Evolutionary conservation across 2,113 vertebrate genomes (phyloP).

Genomic region (Chionomys nivalis): DNA sequence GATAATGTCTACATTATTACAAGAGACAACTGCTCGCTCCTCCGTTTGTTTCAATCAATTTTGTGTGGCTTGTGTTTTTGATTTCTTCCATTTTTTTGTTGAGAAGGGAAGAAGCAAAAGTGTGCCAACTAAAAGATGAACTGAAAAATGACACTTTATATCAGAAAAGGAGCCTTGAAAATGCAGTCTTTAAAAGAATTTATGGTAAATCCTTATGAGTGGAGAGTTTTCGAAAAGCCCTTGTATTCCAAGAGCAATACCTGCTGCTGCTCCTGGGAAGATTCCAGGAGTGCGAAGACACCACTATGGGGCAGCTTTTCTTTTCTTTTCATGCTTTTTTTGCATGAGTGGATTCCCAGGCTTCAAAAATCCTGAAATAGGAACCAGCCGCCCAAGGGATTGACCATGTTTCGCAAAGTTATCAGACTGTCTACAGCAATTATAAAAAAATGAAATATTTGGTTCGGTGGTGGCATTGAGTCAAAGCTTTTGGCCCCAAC

Average conservation of each 20-base stretch:
- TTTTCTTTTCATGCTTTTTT: too few relatives aligned
- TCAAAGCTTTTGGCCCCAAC: conserved; percentile 86
- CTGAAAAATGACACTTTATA: conserved; percentile 89
- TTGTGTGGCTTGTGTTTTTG: conserved; percentile 76
- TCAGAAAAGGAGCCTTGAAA: conserved; percentile 89
- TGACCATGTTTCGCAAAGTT: conserved; percentile 93
- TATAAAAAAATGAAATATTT: conserved; percentile 97
- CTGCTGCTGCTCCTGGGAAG: conserved; percentile 95
- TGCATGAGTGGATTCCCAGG: conserved; percentile 92
- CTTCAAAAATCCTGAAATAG: conserved; percentile 85
- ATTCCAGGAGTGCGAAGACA: conserved; percentile 98
- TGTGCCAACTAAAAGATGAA: conserved; percentile 90
- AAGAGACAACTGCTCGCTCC: conserved; percentile 74
- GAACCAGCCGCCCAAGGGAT: conserved; percentile 86
- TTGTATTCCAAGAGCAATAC: conserved; percentile 99
- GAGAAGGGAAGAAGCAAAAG: conserved; percentile 90
- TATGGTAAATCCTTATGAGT: conserved; percentile 95
- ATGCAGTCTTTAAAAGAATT: conserved; percentile 87
- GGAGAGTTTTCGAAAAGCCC: conserved; percentile 97
- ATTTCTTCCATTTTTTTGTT: conserved; percentile 87
- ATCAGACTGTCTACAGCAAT: conserved; percentile 91
- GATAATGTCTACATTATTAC: conserved; percentile 86
- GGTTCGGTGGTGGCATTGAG: conserved; percentile 94
- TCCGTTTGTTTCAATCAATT: conserved; percentile 71
- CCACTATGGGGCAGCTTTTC: conserved; percentile 92